These are phyloP conservation scores for Pristionchus mayeri DNA, from an alignment of 2,888 invertebrate genomes.

Conservation along the genomic window DNA sequence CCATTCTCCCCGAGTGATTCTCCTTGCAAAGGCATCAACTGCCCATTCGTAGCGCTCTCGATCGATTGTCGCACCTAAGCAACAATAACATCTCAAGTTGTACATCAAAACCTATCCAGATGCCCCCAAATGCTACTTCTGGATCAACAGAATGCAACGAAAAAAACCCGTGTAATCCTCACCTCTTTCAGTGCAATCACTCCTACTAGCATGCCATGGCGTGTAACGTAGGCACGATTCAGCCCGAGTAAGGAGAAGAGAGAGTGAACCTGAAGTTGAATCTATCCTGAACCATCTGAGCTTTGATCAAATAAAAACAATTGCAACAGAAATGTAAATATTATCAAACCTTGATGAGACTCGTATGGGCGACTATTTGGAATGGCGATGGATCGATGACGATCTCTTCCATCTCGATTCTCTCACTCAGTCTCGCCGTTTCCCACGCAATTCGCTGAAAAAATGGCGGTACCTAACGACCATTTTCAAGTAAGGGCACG, in stretches of 20 bases:
- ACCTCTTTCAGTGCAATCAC: conserved; percentile 96
- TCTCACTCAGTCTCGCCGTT: conserved; percentile 87
- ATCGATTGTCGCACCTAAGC: conserved; percentile 29
- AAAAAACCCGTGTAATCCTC: too few relatives aligned
- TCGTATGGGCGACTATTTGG: conserved; percentile 84
- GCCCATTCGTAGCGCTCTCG: conserved; percentile 15
- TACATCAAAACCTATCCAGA: too few relatives aligned
- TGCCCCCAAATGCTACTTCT: too few relatives aligned
- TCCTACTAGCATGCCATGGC: conserved; percentile 92
- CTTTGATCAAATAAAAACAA: too few relatives aligned
- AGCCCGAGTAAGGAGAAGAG: conserved; percentile 96
- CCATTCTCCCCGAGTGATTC: not conserved
- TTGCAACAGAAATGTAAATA: too few relatives aligned
- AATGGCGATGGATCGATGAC: conserved; percentile 98
- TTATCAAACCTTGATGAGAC: conserved; percentile 70
- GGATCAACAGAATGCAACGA: too few relatives aligned
- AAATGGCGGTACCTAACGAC: too few relatives aligned
- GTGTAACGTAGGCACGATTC: conserved; percentile 96
- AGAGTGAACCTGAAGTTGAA: too few relatives aligned
- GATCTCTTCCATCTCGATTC: conserved; percentile 80
- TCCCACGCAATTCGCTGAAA: conserved; percentile 96
- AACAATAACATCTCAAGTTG: too few relatives aligned
- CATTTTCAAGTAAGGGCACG: too few relatives aligned
- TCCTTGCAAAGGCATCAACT: conserved; percentile 4
- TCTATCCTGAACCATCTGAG: too few relatives aligned